phyloP scores from a whole-genome alignment of 2,797 vertebrate genomes.

The Sphenopsis melanotis region DNA sequence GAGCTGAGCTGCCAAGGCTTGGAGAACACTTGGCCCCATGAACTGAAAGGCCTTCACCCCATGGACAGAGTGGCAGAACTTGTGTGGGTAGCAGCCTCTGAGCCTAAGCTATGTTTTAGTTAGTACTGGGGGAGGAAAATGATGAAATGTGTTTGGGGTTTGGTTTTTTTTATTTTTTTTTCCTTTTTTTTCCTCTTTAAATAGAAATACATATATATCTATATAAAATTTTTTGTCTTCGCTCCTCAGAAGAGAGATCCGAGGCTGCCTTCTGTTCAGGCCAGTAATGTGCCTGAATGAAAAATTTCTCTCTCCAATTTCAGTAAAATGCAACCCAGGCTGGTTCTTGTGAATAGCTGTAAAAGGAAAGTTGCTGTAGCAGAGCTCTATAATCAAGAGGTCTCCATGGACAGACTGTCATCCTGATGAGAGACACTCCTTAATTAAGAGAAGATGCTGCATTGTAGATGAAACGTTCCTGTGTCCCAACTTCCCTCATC shows the following conservation, averaged over 20 bases:
- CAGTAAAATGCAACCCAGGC: not conserved
- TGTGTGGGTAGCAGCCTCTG: not conserved
- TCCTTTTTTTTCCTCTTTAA: not conserved
- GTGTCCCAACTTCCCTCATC: not conserved
- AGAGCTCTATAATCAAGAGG: not conserved
- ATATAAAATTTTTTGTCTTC: not conserved
- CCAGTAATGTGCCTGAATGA: not conserved
- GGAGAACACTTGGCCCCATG: not conserved
- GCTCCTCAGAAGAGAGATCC: not conserved
- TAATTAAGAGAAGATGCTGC: not conserved
- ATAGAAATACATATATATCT: not conserved
- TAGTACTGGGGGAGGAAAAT: not conserved
- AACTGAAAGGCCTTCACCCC: not conserved
- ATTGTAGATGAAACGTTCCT: not conserved
- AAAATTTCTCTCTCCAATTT: not conserved
- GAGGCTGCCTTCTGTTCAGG: not conserved
- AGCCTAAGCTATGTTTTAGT: not conserved
- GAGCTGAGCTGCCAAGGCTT: not conserved
- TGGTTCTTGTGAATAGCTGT: not conserved
- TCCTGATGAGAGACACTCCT: not conserved
- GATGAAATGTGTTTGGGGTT: not conserved
- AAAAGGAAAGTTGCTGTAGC: not conserved
- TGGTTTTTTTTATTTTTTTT: rapidly evolving
- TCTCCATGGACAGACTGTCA: not conserved
- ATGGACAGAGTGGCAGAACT: not conserved